phyloP scores from a whole-genome alignment of 2,888 invertebrate species.

The Brachyptera risi region DNA sequence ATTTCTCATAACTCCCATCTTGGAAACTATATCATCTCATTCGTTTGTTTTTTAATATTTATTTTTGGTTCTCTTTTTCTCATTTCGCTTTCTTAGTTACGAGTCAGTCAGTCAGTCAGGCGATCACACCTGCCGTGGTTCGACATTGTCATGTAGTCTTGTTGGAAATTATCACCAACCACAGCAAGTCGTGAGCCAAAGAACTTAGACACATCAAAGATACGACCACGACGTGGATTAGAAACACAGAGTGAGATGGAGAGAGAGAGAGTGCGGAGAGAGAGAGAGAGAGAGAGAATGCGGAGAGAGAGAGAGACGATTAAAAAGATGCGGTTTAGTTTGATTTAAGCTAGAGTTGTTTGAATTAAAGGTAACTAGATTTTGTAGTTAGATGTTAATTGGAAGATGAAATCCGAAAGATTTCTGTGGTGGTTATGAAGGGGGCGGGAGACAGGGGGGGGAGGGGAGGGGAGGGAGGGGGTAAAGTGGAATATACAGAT shows the following conservation, averaged over 20 bases:
- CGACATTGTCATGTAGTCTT: not conserved
- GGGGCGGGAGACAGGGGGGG: not conserved
- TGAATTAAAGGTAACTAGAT: not conserved
- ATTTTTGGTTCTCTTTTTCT: not conserved
- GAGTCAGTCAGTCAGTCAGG: too few relatives aligned
- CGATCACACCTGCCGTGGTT: not conserved
- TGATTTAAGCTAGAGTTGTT: not conserved
- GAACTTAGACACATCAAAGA: constrained; percentile 1
- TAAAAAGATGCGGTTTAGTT: constrained; percentile 3
- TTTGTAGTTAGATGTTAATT: constrained; percentile 1
- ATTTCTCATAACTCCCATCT: too few relatives aligned
- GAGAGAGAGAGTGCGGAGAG: too few relatives aligned
- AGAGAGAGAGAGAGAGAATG: too few relatives aligned
- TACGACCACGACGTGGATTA: not conserved
- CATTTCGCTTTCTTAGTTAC: not conserved
- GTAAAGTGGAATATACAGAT: constrained; percentile 8
- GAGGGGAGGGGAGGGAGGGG: constrained; percentile 3
- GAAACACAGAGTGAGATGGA: too few relatives aligned
- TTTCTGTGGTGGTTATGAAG: too few relatives aligned
- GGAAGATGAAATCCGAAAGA: constrained; percentile 13
- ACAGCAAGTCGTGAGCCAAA: constrained; percentile 10
- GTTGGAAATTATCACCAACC: constrained; percentile 13
- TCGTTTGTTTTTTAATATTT: not conserved
- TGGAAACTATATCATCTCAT: too few relatives aligned
- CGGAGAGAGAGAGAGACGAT: not conserved